Conservation (phyloP, 1,140 invertebrate genomes). For the Pentalonia nigronervosa region DNA sequence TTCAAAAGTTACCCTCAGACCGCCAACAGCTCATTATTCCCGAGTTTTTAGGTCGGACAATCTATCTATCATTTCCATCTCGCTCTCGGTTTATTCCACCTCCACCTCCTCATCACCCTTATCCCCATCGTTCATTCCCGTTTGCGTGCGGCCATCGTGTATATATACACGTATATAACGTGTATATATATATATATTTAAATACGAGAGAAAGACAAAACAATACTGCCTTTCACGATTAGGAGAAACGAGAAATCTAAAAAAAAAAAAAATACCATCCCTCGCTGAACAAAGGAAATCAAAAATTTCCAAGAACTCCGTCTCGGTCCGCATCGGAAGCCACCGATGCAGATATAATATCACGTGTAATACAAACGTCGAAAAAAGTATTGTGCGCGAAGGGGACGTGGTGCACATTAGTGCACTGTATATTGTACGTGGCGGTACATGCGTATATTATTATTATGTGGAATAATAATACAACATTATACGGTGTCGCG, state of each 20-base stretch:
- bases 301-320: constrained; percentile 13
- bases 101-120: not conserved
- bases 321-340: not conserved
- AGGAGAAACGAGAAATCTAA: constrained; percentile 43
- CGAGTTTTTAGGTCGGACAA: constrained; percentile 35
- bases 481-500: not conserved
- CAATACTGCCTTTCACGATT: constrained; percentile 26
- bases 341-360: not conserved
- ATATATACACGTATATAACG: not conserved
- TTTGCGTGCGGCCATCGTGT: not conserved
- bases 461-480: not conserved
- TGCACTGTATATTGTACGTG: not conserved
- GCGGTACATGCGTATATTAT: not conserved
- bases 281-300: constrained; percentile 32
- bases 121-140: not conserved
- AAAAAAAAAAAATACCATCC: not conserved
- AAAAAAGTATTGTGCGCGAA: not conserved
- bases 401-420: not conserved
- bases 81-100: not conserved
- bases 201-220: not conserved
- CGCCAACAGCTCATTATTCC: constrained; percentile 37
- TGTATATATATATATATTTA: too few species aligned
- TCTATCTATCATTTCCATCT: constrained; percentile 44
- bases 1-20: constrained; percentile 39
- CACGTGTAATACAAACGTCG: not conserved